Evolutionary conservation across 2,888 invertebrate genomes (phyloP).

Genomic region (Maniola hyperantus): DNA sequence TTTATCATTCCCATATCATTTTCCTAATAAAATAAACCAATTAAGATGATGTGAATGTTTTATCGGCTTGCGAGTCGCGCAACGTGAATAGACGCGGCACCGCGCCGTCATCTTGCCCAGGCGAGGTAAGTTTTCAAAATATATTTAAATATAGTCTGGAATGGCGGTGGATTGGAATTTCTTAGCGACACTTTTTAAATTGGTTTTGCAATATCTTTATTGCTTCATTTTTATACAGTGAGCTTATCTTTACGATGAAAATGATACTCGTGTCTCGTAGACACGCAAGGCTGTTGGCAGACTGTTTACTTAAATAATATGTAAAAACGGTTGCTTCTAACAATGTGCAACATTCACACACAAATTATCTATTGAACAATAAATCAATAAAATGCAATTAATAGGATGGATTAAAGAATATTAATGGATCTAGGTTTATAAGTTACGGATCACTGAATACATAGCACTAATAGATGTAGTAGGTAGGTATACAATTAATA

Average conservation of each 20-base stretch:
- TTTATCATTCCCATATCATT: conserved; percentile 42
- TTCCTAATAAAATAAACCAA: conserved; percentile 23
- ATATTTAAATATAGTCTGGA: conserved; percentile 36
- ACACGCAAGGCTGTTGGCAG: neutral
- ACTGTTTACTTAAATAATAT: conserved; percentile 14
- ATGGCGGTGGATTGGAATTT: conserved; percentile 25
- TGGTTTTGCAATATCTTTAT: conserved; percentile 24
- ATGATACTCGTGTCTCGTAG: neutral
- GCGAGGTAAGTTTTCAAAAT: conserved; percentile 63
- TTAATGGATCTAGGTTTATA: too few species aligned
- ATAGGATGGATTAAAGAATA: too few species aligned
- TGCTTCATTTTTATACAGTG: neutral
- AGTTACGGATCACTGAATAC: too few species aligned
- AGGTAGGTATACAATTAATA: too few species aligned
- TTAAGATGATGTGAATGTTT: conserved; percentile 19
- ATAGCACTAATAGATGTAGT: too few species aligned
- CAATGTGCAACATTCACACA: neutral
- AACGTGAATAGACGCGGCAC: conserved; percentile 47
- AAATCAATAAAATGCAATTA: too few species aligned
- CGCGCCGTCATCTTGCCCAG: conserved; percentile 50
- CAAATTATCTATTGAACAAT: neutral
- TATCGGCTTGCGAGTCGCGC: conserved; percentile 31
- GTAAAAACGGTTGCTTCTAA: conserved; percentile 1
- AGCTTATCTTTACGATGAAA: neutral
- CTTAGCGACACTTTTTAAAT: conserved; percentile 22